These are phyloP conservation scores for Setophaga petechia DNA, from an alignment of 2,113 vertebrate species.

Conservation along the genomic window DNA sequence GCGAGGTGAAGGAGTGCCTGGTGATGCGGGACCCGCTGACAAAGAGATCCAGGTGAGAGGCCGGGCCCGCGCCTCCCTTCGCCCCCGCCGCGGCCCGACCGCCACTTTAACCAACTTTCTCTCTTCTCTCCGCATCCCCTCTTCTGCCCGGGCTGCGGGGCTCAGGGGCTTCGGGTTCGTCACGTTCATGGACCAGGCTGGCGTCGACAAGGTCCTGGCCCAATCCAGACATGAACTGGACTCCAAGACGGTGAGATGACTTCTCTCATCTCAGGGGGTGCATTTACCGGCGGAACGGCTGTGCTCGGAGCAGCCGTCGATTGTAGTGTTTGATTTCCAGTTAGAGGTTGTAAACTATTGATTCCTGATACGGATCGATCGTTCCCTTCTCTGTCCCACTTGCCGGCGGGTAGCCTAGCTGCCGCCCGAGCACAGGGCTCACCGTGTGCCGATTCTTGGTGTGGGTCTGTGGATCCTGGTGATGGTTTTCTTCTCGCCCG, in stretches of 20 bases:
- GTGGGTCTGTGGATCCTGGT: not conserved
- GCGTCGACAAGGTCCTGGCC: slow-evolving; percentile 98
- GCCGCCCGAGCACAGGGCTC: not conserved
- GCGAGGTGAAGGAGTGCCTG: slow-evolving; percentile 99
- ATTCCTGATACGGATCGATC: not conserved
- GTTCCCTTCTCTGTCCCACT: not conserved
- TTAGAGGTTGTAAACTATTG: slow-evolving; percentile 23
- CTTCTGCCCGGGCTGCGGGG: slow-evolving; percentile 48
- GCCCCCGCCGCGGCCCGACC: slow-evolving; percentile 60
- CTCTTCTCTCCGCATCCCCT: slow-evolving; percentile 66
- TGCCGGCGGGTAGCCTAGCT: not conserved
- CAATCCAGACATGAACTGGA: slow-evolving; percentile 96
- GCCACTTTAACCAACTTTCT: slow-evolving; percentile 78
- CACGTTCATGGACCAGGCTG: slow-evolving; percentile 97
- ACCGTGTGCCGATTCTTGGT: not conserved
- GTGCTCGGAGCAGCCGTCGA: not conserved
- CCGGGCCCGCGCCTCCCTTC: slow-evolving; percentile 70
- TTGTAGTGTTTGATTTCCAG: slow-evolving; percentile 5
- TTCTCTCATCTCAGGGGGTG: slow-evolving; percentile 44
- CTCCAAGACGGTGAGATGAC: slow-evolving; percentile 96
- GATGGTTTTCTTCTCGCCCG: not conserved
- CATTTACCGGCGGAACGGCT: not conserved
- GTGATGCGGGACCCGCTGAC: slow-evolving; percentile 99
- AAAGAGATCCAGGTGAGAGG: slow-evolving; percentile 97
- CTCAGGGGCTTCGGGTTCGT: slow-evolving; percentile 97